phyloP scores from a whole-genome alignment of 2,797 vertebrate genomes.

The Tamandua tetradactyla region DNA sequence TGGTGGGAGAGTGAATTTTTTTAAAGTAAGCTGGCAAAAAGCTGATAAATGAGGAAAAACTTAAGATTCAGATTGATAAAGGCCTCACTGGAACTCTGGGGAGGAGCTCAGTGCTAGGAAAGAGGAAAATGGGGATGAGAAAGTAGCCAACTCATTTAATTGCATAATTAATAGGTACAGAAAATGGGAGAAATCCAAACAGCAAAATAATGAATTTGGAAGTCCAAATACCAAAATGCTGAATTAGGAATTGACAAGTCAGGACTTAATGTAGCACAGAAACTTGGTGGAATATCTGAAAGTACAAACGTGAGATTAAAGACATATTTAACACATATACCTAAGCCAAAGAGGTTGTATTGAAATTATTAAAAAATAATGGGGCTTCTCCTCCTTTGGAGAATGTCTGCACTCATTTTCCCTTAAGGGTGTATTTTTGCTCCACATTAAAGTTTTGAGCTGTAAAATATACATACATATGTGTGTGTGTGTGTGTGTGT shows the following conservation, averaged over 20 bases:
- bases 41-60: not conserved
- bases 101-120: not conserved
- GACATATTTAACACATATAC: not conserved
- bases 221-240: not conserved
- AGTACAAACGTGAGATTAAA: not conserved
- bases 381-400: too few relatives aligned
- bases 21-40: too few relatives aligned
- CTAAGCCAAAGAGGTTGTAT: not conserved
- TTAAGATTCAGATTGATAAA: conserved; percentile 25
- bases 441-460: too few relatives aligned
- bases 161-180: fast-evolving
- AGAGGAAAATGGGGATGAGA: not conserved
- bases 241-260: not conserved
- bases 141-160: not conserved
- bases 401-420: too few relatives aligned
- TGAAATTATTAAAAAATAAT: too few relatives aligned
- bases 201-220: not conserved
- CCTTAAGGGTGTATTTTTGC: too few relatives aligned
- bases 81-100: not conserved
- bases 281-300: not conserved
- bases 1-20: conserved; percentile 19
- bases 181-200: not conserved
- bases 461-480: too few relatives aligned
- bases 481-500: too few relatives aligned
- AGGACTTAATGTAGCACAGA: not conserved